phyloP scores from a whole-genome alignment of 2,888 invertebrate species.

The Clunio marinus region DNA sequence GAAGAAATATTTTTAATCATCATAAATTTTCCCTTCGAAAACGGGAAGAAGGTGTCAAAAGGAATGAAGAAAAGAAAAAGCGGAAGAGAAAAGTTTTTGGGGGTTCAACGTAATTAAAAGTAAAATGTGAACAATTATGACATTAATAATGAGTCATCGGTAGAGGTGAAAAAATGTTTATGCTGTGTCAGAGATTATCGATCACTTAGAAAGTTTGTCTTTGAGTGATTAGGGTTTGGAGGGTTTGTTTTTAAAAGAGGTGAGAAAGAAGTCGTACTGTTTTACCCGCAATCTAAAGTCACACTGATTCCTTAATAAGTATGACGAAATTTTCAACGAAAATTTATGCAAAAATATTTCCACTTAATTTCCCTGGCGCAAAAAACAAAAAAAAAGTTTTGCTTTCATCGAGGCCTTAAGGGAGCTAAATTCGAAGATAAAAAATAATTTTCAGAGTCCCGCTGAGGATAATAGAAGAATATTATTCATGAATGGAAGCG shows the following conservation, averaged over 20 bases:
- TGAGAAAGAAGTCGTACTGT: not conserved
- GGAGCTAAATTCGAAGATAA: not conserved
- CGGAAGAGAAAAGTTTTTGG: not conserved
- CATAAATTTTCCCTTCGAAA: not conserved
- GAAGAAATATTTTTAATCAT: constrained; percentile 11
- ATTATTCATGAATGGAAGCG: constrained; percentile 16
- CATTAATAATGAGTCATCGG: constrained; percentile 25
- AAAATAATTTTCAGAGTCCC: constrained; percentile 15
- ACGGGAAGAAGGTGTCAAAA: constrained; percentile 7
- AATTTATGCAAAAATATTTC: constrained; percentile 10
- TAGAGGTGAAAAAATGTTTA: not conserved
- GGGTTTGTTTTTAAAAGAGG: not conserved
- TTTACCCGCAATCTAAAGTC: not conserved
- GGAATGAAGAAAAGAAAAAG: not conserved
- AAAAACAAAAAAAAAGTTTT: too few relatives aligned
- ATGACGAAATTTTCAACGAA: not conserved
- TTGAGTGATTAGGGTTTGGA: constrained; percentile 11
- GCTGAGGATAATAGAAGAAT: constrained; percentile 24
- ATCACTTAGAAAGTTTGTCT: constrained; percentile 1
- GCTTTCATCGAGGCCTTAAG: constrained; percentile 1
- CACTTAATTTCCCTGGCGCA: constrained; percentile 14
- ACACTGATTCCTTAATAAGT: not conserved
- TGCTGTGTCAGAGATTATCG: constrained; percentile 16
- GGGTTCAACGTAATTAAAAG: constrained; percentile 15
- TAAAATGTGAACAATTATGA: constrained; percentile 25